Conservation (phyloP, 2,113 vertebrate species). For the Corythornis cristatus region DNA sequence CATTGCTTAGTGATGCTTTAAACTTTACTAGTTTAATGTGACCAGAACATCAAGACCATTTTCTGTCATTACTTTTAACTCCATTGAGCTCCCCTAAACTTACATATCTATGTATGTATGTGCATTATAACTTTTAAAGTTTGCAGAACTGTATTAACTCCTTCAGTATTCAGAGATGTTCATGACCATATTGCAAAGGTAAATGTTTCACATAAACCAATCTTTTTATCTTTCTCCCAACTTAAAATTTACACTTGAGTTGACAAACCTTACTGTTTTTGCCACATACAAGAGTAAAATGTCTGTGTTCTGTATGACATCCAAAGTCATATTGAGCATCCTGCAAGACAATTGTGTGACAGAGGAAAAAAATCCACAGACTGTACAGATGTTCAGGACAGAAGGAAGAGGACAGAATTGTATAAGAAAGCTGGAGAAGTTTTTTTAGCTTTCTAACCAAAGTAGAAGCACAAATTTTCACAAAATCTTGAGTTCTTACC, state of each 20-base stretch:
- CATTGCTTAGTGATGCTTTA: conserved; percentile 75
- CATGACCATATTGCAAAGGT: background rate
- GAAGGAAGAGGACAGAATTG: background rate
- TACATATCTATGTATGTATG: background rate
- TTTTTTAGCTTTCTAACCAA: conserved; percentile 51
- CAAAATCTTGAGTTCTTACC: conserved; percentile 54
- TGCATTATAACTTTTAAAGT: background rate
- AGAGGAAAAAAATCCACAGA: background rate
- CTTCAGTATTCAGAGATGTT: background rate
- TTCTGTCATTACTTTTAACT: conserved; percentile 45
- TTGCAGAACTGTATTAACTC: conserved; percentile 8
- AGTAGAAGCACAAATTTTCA: conserved; percentile 7
- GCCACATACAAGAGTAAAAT: background rate
- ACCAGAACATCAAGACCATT: conserved; percentile 20
- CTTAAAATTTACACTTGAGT: conserved; percentile 7
- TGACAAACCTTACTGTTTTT: background rate
- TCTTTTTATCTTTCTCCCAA: conserved; percentile 1
- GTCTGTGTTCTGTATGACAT: background rate
- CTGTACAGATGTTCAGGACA: background rate
- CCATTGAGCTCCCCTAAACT: background rate
- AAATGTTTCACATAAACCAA: background rate
- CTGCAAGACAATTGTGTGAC: background rate
- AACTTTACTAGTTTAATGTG: conserved; percentile 73
- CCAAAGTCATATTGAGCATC: conserved; percentile 37
- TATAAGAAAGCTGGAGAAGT: background rate